Evolutionary conservation across 2,888 invertebrate species (phyloP), one percentile per base, ranked within the genome.

Genomic region (Campoplex nolae): DNA sequence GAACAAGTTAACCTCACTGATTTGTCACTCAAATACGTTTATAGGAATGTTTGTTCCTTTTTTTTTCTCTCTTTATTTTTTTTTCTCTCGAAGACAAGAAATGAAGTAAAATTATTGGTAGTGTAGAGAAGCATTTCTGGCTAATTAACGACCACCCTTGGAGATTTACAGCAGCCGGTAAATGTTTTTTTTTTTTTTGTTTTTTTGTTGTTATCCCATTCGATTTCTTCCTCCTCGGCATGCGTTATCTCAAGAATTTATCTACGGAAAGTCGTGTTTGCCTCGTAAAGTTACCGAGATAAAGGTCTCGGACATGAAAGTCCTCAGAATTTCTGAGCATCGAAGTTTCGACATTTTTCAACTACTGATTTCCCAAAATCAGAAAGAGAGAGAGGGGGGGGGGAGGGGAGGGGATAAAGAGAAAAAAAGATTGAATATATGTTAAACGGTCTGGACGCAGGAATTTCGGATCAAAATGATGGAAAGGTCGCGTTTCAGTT

Each of bases 191-290:
- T 48, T 23, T 28, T 6, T 23, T 23, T 23, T 23, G 0, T 23
- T 23, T 23, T 23, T 23, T 23, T 23, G 23, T 23, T 23, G 18
- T 75, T 62, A 78, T 78, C n/a, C 62, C 82, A 62, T 28, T 78
- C 48, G 13, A 38, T 68, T n/a, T 16, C n/a, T 80, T n/a, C 38
- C 28, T 62, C 35, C 48, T 45, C 48, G 38, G 32, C 13, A 7
- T 13, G n/a, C 16, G 2, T 58, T 42, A 71, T 67, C 79, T 75
- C n/a, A 71, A 80, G 67, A 79, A 83, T 86, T 76, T 76, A 86
- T 86, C 86, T 83, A 79, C 80, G 51, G 56, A 85, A 88, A 88
- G 88, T 88, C 83, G 82, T 85, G 85, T 89, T 85, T 87, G 81
- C 74, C 79, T 85, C 85, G 86, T 88, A 87, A 87, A 84, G 68